phyloP scores from a whole-genome alignment of 1,140 invertebrate genomes.

The Drosophila malerkotliana region DNA sequence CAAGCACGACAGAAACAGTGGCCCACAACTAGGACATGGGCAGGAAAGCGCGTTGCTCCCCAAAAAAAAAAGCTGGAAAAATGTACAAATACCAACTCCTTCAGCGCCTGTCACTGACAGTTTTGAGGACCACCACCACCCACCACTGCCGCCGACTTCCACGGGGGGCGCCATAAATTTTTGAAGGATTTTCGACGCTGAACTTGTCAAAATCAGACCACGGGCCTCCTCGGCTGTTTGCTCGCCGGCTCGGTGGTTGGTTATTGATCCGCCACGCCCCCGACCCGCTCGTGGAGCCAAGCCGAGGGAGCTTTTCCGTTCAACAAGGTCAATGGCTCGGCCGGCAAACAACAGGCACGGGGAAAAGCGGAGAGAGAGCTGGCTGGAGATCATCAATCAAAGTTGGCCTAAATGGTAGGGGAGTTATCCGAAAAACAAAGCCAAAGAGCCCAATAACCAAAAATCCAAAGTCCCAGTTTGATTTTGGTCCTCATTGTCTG shows the following conservation, averaged over 20 bases:
- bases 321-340: constrained; percentile 79
- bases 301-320: constrained; percentile 37
- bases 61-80: constrained; percentile 15
- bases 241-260: constrained; percentile 29
- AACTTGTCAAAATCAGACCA: constrained; percentile 83
- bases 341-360: constrained; percentile 11
- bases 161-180: constrained; percentile 68
- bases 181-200: constrained; percentile 83
- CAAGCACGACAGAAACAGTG: constrained; percentile 65
- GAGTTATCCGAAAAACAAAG: constrained; percentile 22
- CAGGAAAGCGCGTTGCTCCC: constrained; percentile 28
- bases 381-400: constrained; percentile 77
- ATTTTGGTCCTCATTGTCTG: constrained; percentile 53
- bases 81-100: constrained; percentile 37
- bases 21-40: constrained; percentile 48
- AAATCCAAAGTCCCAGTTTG: constrained; percentile 49
- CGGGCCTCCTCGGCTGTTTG: constrained; percentile 25
- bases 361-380: constrained; percentile 10
- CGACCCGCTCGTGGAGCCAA: background rate
- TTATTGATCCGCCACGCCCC: constrained; percentile 52
- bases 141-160: constrained; percentile 7
- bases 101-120: constrained; percentile 71
- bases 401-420: constrained; percentile 43
- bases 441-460: background rate
- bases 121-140: constrained; percentile 27